phyloP scores from a whole-genome alignment of 2,888 invertebrate species.

The Sphaerophoria rueppellii region DNA sequence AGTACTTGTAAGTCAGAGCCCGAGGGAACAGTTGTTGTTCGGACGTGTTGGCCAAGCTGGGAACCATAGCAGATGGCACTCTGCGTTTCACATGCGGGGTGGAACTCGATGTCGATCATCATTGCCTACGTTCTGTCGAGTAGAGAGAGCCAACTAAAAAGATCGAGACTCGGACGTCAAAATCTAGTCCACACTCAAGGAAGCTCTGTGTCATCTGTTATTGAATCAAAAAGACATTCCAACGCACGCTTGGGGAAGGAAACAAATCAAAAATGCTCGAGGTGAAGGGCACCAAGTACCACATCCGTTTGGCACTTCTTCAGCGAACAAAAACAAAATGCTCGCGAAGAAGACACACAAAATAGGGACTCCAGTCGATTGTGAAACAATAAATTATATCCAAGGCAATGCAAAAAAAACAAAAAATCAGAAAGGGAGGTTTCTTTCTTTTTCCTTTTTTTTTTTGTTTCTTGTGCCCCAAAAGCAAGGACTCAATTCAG shows the following conservation, averaged over 20 bases:
- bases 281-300: slow-evolving; percentile 59
- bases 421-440: slow-evolving; percentile 62
- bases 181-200: slow-evolving; percentile 66
- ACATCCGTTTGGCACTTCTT: slow-evolving; percentile 24
- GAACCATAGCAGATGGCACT: slow-evolving; percentile 62
- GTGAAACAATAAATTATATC: slow-evolving; percentile 73
- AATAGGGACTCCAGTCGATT: slow-evolving; percentile 68
- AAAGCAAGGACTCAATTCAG: slow-evolving; percentile 63
- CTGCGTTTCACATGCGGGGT: slow-evolving; percentile 41
- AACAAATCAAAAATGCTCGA: slow-evolving; percentile 71
- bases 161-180: slow-evolving; percentile 34
- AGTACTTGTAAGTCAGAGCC: slow-evolving; percentile 36
- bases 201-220: slow-evolving; percentile 72
- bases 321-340: slow-evolving; percentile 18
- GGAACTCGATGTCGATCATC: slow-evolving; percentile 39
- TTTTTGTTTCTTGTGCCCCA: slow-evolving; percentile 30
- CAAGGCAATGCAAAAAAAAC: slow-evolving; percentile 55
- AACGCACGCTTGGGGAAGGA: slow-evolving; percentile 44
- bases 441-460: slow-evolving; percentile 33
- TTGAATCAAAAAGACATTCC: slow-evolving; percentile 61
- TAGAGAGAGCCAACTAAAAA: not conserved
- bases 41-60: slow-evolving; percentile 40
- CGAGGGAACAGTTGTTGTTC: slow-evolving; percentile 68
- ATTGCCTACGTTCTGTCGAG: slow-evolving; percentile 36
- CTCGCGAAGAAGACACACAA: slow-evolving; percentile 43